Evolutionary conservation across 2,888 invertebrate genomes (phyloP).

Genomic region (Julus scanicus): DNA sequence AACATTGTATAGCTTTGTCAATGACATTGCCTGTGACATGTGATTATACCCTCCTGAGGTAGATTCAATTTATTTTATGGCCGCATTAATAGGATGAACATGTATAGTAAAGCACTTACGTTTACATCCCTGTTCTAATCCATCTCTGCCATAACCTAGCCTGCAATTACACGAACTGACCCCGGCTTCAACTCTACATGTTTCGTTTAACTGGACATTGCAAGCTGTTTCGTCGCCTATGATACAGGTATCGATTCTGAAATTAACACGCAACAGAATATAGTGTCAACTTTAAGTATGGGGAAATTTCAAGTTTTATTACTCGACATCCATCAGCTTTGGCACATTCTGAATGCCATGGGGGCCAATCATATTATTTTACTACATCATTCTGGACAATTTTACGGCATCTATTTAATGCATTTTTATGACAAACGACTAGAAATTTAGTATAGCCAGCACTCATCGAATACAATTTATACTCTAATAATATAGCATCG

Average conservation of each 20-base stretch:
- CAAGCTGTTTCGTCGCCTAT: slow-evolving; percentile 93
- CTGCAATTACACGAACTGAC: slow-evolving; percentile 90
- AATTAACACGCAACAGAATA: slow-evolving; percentile 10
- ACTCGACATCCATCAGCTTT: slow-evolving; percentile 56
- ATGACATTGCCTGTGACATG: too few species aligned
- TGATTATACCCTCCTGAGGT: neutral
- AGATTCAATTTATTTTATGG: neutral
- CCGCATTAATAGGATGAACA: too few species aligned
- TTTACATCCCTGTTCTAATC: slow-evolving; percentile 80
- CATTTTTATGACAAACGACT: neutral
- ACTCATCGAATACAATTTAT: neutral
- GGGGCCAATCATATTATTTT: slow-evolving; percentile 1
- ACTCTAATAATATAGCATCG: neutral
- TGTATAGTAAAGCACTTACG: slow-evolving; percentile 63
- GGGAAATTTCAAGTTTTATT: slow-evolving; percentile 28
- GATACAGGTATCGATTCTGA: slow-evolving; percentile 89
- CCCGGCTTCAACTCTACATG: slow-evolving; percentile 84
- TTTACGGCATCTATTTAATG: neutral
- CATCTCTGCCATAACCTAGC: slow-evolving; percentile 76
- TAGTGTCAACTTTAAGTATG: slow-evolving; percentile 11
- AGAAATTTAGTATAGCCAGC: neutral
- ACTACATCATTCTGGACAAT: neutral
- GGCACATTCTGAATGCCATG: slow-evolving; percentile 37
- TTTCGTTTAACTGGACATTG: slow-evolving; percentile 86
- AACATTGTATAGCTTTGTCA: too few species aligned